phyloP scores from a whole-genome alignment of 2,888 invertebrate species.

The Cephonodes hylas region DNA sequence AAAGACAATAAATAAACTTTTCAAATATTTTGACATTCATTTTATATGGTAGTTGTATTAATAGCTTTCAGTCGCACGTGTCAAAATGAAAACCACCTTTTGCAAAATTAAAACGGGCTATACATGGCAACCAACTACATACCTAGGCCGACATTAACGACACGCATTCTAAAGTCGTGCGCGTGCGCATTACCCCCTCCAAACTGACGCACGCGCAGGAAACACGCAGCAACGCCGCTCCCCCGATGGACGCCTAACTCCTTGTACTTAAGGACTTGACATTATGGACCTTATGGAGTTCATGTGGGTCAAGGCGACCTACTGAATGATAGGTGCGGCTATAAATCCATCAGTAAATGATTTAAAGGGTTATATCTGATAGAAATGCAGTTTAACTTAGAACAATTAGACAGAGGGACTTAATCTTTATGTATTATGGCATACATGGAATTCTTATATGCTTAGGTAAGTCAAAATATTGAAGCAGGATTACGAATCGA shows the following conservation, averaged over 20 bases:
- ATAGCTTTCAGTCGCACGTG: background rate
- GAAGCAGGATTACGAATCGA: too few relatives aligned
- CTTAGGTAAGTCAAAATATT: too few relatives aligned
- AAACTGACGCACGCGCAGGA: slow-evolving; percentile 56
- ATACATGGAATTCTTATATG: too few relatives aligned
- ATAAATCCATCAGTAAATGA: background rate
- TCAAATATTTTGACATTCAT: background rate
- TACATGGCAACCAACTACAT: slow-evolving; percentile 43
- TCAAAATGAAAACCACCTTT: background rate
- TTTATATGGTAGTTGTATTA: background rate
- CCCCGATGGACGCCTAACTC: slow-evolving; percentile 32
- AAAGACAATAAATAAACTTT: background rate
- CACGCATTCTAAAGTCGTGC: slow-evolving; percentile 62
- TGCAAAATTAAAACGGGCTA: slow-evolving; percentile 33
- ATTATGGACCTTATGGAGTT: slow-evolving; percentile 49
- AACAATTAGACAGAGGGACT: background rate
- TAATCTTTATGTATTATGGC: too few relatives aligned
- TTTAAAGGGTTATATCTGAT: background rate
- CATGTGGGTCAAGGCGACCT: slow-evolving; percentile 49
- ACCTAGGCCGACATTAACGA: slow-evolving; percentile 43
- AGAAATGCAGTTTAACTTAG: background rate
- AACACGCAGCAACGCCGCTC: slow-evolving; percentile 54
- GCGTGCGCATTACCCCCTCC: slow-evolving; percentile 41
- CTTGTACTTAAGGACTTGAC: slow-evolving; percentile 44
- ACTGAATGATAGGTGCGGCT: slow-evolving; percentile 9